A percentile compares a stretch with the other conserved stretches of the same genome.
These are phyloP conservation scores for Neotoxoptera formosana DNA, from an alignment of 1,140 invertebrate species.

Conservation along the genomic window DNA sequence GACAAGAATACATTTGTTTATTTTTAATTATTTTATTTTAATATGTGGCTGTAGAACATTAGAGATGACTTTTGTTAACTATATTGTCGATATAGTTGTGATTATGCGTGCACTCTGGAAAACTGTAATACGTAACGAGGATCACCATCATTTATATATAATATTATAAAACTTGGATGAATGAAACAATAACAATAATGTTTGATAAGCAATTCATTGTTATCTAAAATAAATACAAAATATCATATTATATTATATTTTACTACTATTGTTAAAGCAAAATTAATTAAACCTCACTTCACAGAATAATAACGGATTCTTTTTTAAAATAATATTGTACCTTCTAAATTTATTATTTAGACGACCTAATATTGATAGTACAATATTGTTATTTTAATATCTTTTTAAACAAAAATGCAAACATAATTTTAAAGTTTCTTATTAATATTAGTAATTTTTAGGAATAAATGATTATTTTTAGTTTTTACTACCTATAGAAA, in stretches of 20 bases:
- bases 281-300: background rate
- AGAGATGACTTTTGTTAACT: background rate
- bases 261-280: background rate
- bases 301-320: background rate
- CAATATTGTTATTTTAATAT: no score
- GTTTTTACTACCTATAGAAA: no score
- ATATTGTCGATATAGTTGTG: background rate
- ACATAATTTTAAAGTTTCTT: no score
- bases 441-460: background rate
- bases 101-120: background rate
- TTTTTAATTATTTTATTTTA: conserved; percentile 4
- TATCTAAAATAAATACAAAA: background rate
- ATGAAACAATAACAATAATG: conserved; percentile 23
- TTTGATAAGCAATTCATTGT: background rate
- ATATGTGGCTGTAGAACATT: background rate
- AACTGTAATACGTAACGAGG: background rate
- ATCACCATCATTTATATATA: background rate
- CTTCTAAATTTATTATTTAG: background rate
- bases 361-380: background rate
- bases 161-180: background rate
- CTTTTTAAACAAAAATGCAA: no score
- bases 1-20: background rate
- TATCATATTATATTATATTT: background rate
- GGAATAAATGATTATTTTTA: background rate
- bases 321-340: background rate